These are phyloP conservation scores for Mythimna vitellina DNA, from an alignment of 2,888 invertebrate species.

Conservation along the genomic window DNA sequence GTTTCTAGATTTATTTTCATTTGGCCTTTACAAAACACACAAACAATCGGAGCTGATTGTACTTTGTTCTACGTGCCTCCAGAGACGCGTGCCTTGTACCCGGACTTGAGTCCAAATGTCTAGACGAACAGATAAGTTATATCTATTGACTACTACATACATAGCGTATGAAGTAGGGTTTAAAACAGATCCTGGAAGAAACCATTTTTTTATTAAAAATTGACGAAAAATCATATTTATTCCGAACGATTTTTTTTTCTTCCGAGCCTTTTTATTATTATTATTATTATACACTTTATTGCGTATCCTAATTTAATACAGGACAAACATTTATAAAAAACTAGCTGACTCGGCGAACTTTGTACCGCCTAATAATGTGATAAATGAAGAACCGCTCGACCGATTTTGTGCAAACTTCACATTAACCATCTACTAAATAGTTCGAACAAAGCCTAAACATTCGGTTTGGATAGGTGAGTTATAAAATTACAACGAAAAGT, in stretches of 20 bases:
- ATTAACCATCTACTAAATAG: no score
- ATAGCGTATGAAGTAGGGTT: not conserved
- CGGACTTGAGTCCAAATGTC: not conserved
- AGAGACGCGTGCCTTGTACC: slow-evolving; percentile 10
- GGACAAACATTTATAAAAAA: no score
- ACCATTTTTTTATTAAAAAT: not conserved
- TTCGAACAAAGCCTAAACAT: no score
- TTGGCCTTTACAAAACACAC: slow-evolving; percentile 17
- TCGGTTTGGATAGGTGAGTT: no score
- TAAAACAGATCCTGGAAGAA: not conserved
- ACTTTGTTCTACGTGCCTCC: slow-evolving; percentile 22
- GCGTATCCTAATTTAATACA: no score
- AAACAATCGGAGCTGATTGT: slow-evolving; percentile 32
- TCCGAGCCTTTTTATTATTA: not conserved
- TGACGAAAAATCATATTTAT: not conserved
- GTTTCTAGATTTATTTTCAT: slow-evolving; percentile 11
- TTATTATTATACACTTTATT: no score
- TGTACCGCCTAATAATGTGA: no score
- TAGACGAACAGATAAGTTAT: not conserved
- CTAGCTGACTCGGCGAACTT: no score
- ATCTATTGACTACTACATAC: not conserved
- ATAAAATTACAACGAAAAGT: no score
- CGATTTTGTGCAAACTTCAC: no score
- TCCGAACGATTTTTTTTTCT: no score
- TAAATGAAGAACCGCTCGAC: no score